Conservation (phyloP, 2,797 vertebrate genomes). For the Lycodopsis pacificus region DNA sequence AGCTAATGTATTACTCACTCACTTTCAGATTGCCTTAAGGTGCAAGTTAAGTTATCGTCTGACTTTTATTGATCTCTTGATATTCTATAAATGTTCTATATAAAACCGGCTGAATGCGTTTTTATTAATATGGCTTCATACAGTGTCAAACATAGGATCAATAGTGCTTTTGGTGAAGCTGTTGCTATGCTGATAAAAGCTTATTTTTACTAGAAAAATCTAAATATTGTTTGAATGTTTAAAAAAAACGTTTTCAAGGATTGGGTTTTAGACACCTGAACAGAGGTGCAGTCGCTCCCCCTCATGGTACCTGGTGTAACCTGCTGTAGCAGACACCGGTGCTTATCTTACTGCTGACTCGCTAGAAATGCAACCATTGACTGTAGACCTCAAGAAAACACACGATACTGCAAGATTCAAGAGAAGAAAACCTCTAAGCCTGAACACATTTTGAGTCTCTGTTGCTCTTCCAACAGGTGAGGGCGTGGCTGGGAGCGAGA, state of each 20-base stretch:
- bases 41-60: constrained; percentile 8
- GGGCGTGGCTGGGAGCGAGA: constrained; percentile 62
- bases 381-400: constrained; percentile 47
- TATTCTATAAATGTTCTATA: background rate
- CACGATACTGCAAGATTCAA: constrained; percentile 64
- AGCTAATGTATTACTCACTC: constrained; percentile 52
- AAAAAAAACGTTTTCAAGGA: constrained; percentile 11
- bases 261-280: constrained; percentile 33
- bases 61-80: constrained; percentile 17
- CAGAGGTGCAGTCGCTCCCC: constrained; percentile 49
- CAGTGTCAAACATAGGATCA: background rate
- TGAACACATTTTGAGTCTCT: background rate
- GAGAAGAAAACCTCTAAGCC: background rate
- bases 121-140: constrained; percentile 8
- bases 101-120: background rate
- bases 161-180: background rate
- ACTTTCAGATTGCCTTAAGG: constrained; percentile 33
- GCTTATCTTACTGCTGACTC: constrained; percentile 48
- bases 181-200: background rate
- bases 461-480: constrained; percentile 68
- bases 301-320: constrained; percentile 43
- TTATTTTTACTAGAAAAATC: background rate
- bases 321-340: constrained; percentile 34
- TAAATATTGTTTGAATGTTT: background rate
- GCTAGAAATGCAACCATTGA: constrained; percentile 51